phyloP scores from a whole-genome alignment of 2,113 vertebrate genomes.

The Clarias macrocephalus region DNA sequence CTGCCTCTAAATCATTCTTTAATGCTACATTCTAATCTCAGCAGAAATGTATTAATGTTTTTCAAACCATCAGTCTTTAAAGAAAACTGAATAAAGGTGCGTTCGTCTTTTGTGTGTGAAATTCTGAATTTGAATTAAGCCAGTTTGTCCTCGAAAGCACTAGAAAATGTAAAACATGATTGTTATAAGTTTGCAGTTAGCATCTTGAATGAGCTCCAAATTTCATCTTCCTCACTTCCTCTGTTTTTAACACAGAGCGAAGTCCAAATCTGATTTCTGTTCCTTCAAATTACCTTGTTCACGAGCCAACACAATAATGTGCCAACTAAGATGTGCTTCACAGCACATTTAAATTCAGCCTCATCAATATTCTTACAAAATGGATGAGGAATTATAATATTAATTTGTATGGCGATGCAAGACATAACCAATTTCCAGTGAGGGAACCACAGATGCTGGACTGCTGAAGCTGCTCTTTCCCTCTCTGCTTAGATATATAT shows the following conservation, averaged over 20 bases:
- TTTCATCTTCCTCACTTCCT: conserved; percentile 43
- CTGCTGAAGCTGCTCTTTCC: not conserved
- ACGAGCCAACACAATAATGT: conserved; percentile 45
- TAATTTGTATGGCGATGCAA: conserved; percentile 26
- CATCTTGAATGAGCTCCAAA: conserved; percentile 43
- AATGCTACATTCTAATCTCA: not conserved
- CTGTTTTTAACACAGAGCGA: conserved; percentile 43
- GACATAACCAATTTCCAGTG: not conserved
- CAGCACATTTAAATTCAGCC: conserved; percentile 46
- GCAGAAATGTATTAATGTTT: no score
- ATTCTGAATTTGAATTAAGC: not conserved
- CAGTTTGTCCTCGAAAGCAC: not conserved
- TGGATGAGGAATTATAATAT: conserved; percentile 36
- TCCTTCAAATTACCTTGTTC: conserved; percentile 51
- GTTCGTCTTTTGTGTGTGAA: not conserved
- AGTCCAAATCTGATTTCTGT: conserved; percentile 56
- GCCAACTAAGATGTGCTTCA: conserved; percentile 53
- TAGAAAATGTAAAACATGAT: conserved; percentile 30
- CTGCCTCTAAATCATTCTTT: not conserved
- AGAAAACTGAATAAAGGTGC: not conserved
- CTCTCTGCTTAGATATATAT: conserved; percentile 33
- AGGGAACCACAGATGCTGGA: conserved; percentile 12
- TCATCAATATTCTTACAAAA: conserved; percentile 38
- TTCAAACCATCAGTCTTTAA: not conserved
- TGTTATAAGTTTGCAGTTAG: conserved; percentile 38